Evolutionary conservation across 2,888 invertebrate species (phyloP), one percentile per base, ranked within the genome.

Genomic region (Bunonema sp.): DNA sequence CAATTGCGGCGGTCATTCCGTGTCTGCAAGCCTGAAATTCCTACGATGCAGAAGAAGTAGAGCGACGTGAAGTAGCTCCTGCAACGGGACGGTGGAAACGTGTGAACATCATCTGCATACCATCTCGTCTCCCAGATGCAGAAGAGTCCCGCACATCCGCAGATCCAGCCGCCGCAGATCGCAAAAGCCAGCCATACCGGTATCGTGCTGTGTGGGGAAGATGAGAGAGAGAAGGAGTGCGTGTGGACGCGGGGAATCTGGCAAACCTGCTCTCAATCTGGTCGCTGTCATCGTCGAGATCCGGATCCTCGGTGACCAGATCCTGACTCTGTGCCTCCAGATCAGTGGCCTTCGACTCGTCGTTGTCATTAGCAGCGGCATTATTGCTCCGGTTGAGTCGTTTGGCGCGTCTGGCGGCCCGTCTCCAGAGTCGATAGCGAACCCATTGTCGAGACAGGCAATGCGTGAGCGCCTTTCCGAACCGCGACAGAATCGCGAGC

Each of bases 41-140:
- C n/a, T n/a, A n/a, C n/a, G 57, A 91, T 84, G 69, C 91, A 91
- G 3, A 91, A 84, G 69, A 91, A 93, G 71, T 93, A 93, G 69
- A 93, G 86, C 0, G 89, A 80, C 45, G 85, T 83, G 61, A 88
- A 82, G 70, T 85, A 83, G n/a, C 77, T 77, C 91, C 91, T 93
- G 34, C 49, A 29, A 16, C 3, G 31, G 4, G 18, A 28, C 7
- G 19, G n/a, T 18, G 12, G n/a, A 4, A 5, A 8, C 46, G 26
- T 24, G 10, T 26, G 10, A 12, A n/a, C n/a, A n/a, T 5, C 10
- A 4, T 4, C 7, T 10, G 24, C 4, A 7, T 24, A 16, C 15
- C 21, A 40, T n/a, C 44, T 83, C 26, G 46, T 82, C 50, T 74
- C 73, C 72, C 73, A 73, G 10, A 66, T 47, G 10, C 67, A 50